Evolutionary conservation across 2,888 invertebrate species (phyloP), one percentile per base, ranked within the genome.

Genomic region (Miltochrista miniata): DNA sequence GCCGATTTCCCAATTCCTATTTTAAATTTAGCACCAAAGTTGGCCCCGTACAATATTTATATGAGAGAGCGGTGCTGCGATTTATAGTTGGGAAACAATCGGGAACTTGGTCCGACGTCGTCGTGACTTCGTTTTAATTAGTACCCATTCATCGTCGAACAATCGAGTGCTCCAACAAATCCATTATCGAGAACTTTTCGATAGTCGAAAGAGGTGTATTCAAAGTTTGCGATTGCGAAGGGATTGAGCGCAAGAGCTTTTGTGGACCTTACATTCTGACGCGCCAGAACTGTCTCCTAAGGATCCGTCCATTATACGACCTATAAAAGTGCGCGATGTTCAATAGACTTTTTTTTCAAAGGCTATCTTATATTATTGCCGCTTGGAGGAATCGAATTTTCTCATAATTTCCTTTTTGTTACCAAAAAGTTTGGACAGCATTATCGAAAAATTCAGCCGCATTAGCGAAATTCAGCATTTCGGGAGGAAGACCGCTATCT

Each of bases 51-150:
- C 83, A 84, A 87, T 90, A 89, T 89, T 87, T 89, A 87, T 89
- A 90, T 87, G 81, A 81, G 83, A 74, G 80, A 79, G 78, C 72
- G 68, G 78, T 68, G 72, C 82, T 73, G 78, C 85, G 87, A 89
- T 89, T 90, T 89, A 87, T 87, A 87, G 88, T 87, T 83, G 61
- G 78, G 80, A 81, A 87, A 90, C 87, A 89, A 88, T 89, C 83
- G 83, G 73, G 74, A 89, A 89, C 81, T 90, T 86, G 81, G 87
- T 85, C 88, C 83, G 73, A 78, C 85, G 71, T 79, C 85, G 86
- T 79, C 85, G 83, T 86, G 89, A 90, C 90, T 90, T 88, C 87
- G 84, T 92, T 92, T 91, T 92, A 92, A 92, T 92, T 92, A 92
- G 90, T 87, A 81, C 87, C 90, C 90, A 91, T 92, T 92, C 90